phyloP scores from a whole-genome alignment of 2,797 vertebrate species.

The Pangasius larnaudii region DNA sequence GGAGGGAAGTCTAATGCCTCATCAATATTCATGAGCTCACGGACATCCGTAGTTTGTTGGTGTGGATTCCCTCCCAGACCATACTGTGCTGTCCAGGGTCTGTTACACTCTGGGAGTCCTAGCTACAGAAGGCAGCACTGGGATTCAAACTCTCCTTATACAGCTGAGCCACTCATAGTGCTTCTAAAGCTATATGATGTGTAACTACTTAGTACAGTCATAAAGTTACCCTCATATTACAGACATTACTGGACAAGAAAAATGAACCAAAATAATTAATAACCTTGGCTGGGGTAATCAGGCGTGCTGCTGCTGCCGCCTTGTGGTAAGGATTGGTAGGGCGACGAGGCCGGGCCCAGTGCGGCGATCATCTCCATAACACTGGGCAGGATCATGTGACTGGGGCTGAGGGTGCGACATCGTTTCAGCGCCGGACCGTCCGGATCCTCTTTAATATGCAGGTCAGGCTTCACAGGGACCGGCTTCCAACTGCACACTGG shows the following conservation, averaged over 20 bases:
- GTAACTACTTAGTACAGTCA: not conserved
- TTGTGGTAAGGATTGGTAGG: conserved; percentile 77
- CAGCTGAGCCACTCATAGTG: not conserved
- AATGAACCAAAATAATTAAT: not conserved
- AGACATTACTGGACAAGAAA: not conserved
- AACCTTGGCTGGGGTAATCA: conserved; percentile 85
- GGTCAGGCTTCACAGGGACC: conserved; percentile 89
- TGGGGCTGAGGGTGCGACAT: conserved; percentile 91
- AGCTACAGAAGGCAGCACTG: not conserved
- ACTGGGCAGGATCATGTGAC: conserved; percentile 90
- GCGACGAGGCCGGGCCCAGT: conserved; percentile 83
- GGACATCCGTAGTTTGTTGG: not conserved
- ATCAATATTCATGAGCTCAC: not conserved
- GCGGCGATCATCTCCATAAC: conserved; percentile 97
- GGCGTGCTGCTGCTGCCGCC: conserved; percentile 72
- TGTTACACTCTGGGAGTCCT: not conserved
- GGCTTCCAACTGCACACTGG: conserved; percentile 94
- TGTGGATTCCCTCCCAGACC: not conserved
- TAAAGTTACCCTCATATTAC: not conserved
- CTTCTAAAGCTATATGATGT: not conserved
- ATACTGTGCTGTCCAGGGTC: not conserved
- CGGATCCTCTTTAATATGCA: conserved; percentile 90
- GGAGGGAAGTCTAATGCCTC: not conserved
- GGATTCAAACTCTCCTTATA: not conserved
- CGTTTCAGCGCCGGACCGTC: conserved; percentile 90